These are phyloP conservation scores for Drosophila novamexicana DNA, from an alignment of 1,140 invertebrate species.

Conservation along the genomic window DNA sequence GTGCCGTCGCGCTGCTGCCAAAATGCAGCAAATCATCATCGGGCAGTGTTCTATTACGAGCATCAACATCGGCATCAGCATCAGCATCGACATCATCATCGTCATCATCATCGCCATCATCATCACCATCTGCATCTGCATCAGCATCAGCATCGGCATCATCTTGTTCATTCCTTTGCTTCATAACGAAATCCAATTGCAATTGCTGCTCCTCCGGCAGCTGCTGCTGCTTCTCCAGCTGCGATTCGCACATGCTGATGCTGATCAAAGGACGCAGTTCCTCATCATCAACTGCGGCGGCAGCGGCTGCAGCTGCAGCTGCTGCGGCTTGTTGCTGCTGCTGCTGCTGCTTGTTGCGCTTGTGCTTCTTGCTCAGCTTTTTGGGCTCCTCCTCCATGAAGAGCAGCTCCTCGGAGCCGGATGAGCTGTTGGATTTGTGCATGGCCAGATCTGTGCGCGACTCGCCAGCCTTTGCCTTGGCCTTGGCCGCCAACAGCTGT, in stretches of 20 bases:
- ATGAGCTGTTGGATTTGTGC: constrained; percentile 69
- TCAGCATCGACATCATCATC: constrained; percentile 1
- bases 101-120: neutral
- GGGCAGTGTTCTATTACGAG: constrained; percentile 47
- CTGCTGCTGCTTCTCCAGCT: constrained; percentile 38
- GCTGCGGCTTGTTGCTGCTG: constrained; percentile 44
- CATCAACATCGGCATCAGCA: neutral
- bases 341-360: constrained; percentile 59
- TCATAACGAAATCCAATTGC: neutral
- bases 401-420: constrained; percentile 66
- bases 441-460: neutral
- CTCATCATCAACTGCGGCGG: constrained; percentile 50
- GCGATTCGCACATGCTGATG: constrained; percentile 75
- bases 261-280: constrained; percentile 67
- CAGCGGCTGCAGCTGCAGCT: constrained; percentile 11
- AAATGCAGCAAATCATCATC: constrained; percentile 70
- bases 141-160: neutral
- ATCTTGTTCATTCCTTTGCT: neutral
- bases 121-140: neutral
- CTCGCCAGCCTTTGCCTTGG: constrained; percentile 8
- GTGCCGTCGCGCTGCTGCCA: constrained; percentile 50
- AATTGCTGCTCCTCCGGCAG: constrained; percentile 48
- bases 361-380: constrained; percentile 78
- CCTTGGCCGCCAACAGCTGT: constrained; percentile 4
- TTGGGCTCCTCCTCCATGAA: constrained; percentile 74